Evolutionary conservation across 2,888 invertebrate genomes (phyloP).

Genomic region (Nomada ruficornis): DNA sequence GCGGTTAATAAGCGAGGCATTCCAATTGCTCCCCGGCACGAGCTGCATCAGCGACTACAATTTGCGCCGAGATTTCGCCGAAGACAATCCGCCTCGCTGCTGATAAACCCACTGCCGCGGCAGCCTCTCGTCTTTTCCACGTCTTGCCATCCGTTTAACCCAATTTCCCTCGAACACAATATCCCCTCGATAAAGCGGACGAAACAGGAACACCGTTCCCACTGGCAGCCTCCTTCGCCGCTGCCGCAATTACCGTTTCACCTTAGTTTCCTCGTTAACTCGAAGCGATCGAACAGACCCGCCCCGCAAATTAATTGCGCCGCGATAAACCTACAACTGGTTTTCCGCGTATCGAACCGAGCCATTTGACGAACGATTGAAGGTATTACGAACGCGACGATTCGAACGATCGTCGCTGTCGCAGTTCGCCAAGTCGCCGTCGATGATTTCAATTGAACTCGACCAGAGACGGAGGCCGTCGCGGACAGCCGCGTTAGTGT

Average conservation of each 20-base stretch:
- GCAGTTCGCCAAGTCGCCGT: slow-evolving; percentile 66
- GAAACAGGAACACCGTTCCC: no score
- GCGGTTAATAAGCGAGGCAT: not conserved
- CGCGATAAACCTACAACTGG: slow-evolving; percentile 6
- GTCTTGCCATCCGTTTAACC: not conserved
- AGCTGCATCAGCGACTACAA: not conserved
- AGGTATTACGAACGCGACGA: slow-evolving; percentile 42
- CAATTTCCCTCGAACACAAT: not conserved
- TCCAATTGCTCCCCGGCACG: not conserved
- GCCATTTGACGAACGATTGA: slow-evolving; percentile 12
- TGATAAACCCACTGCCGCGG: not conserved
- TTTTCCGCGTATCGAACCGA: not conserved
- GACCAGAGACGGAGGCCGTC: slow-evolving; percentile 46
- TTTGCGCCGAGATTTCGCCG: slow-evolving; percentile 6
- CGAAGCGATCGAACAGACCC: not conserved
- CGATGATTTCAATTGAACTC: slow-evolving; percentile 79
- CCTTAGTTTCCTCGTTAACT: slow-evolving; percentile 13
- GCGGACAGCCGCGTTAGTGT: slow-evolving; percentile 70
- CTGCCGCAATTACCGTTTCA: not conserved
- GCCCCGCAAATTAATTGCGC: slow-evolving; percentile 22
- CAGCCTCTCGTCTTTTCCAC: not conserved
- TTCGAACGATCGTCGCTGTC: slow-evolving; percentile 61
- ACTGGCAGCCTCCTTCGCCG: no score
- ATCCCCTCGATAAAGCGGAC: no score
- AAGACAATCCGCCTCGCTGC: not conserved